Evolutionary conservation across 2,888 invertebrate genomes (phyloP).

Genomic region (Lordiphosa fenestrarum): DNA sequence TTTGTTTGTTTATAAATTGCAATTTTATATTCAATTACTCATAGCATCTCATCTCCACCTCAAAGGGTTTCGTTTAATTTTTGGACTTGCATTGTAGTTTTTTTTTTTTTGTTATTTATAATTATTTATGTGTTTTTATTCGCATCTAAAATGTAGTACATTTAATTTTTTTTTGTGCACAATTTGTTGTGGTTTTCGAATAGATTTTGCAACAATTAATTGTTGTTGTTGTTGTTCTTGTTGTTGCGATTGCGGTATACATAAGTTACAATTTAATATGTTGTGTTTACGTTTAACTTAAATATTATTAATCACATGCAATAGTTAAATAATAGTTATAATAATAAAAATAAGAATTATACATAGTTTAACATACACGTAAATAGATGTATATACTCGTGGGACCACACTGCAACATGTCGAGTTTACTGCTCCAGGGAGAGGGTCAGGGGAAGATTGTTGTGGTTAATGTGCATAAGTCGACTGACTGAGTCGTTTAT

Average conservation of each 20-base stretch:
- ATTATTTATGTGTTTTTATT: constrained; percentile 62
- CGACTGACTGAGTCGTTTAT: no score
- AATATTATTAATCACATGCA: constrained; percentile 79
- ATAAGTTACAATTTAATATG: constrained; percentile 69
- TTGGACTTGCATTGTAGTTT: constrained; percentile 42
- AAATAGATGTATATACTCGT: constrained; percentile 18
- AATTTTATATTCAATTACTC: constrained; percentile 31
- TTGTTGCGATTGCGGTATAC: constrained; percentile 57
- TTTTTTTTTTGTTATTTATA: constrained; percentile 40
- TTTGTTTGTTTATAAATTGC: constrained; percentile 36
- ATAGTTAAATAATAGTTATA: constrained; percentile 72
- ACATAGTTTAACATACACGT: constrained; percentile 63
- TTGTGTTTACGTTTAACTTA: constrained; percentile 73
- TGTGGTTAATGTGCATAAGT: no score
- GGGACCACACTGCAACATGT: no score
- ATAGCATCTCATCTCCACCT: constrained; percentile 21
- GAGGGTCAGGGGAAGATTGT: no score
- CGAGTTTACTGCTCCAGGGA: neutral
- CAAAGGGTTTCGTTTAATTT: constrained; percentile 36
- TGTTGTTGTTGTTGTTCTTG: constrained; percentile 33
- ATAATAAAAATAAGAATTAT: constrained; percentile 60
- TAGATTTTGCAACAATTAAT: constrained; percentile 46
- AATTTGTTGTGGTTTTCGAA: constrained; percentile 55
- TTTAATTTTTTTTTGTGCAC: constrained; percentile 54
- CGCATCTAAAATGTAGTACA: constrained; percentile 66